These are phyloP conservation scores for Diploptera punctata DNA, from an alignment of 2,888 invertebrate genomes.

Conservation along the genomic window DNA sequence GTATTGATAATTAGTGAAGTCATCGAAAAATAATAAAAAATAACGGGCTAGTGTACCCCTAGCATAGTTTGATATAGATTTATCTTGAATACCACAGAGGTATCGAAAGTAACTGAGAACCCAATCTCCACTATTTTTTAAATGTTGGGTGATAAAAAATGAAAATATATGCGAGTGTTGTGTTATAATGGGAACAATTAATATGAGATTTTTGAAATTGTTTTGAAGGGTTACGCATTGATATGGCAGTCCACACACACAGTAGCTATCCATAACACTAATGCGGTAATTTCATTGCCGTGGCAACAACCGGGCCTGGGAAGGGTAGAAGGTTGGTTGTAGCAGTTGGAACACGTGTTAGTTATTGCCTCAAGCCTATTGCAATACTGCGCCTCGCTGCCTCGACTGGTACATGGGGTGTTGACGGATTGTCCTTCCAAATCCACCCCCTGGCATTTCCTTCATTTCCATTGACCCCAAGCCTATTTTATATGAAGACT, in stretches of 20 bases:
- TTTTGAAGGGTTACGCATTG: neutral
- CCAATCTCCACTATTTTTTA: too few relatives aligned
- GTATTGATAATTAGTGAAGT: too few relatives aligned
- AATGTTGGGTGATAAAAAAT: neutral
- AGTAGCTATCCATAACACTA: conserved; percentile 11
- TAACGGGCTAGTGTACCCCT: too few relatives aligned
- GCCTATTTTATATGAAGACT: too few relatives aligned
- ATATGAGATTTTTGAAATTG: neutral
- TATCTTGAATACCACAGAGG: too few relatives aligned
- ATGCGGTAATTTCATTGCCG: conserved; percentile 27
- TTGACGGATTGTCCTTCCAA: too few relatives aligned
- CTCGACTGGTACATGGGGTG: neutral
- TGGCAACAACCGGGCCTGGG: neutral
- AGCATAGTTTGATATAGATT: too few relatives aligned
- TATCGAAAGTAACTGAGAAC: too few relatives aligned
- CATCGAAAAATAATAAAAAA: too few relatives aligned
- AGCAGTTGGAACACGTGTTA: neutral
- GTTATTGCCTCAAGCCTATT: neutral
- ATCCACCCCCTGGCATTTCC: too few relatives aligned
- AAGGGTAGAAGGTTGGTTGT: neutral
- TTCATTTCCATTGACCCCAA: too few relatives aligned
- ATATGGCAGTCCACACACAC: neutral
- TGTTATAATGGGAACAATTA: neutral
- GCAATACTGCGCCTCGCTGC: neutral
- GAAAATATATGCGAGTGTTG: neutral